Evolutionary conservation across 1,140 invertebrate genomes (phyloP).

Genomic region (Thaumetopoea pityocampa): DNA sequence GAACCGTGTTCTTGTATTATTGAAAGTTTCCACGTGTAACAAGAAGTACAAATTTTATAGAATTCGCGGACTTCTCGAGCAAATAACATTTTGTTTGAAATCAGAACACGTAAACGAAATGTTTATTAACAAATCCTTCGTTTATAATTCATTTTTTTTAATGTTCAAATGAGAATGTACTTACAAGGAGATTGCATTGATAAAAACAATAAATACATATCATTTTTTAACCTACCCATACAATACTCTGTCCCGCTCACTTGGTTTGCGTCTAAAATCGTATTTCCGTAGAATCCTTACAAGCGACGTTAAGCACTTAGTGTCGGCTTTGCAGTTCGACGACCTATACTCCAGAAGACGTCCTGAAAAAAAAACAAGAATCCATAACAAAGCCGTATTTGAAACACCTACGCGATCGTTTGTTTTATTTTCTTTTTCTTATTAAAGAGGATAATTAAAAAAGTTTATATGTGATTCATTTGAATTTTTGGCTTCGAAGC

Average conservation of each 20-base stretch:
- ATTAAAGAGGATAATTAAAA: constrained; percentile 33
- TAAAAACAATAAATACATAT: constrained; percentile 9
- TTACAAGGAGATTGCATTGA: constrained; percentile 18
- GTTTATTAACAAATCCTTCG: constrained; percentile 5
- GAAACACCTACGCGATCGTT: constrained; percentile 30
- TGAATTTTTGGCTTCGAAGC: constrained; percentile 14
- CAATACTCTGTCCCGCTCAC: constrained; percentile 35
- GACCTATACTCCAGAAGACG: constrained; percentile 54
- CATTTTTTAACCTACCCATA: constrained; percentile 2
- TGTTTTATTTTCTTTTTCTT: constrained; percentile 26
- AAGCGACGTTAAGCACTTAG: constrained; percentile 67
- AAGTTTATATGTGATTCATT: constrained; percentile 19
- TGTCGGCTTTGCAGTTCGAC: constrained; percentile 69
- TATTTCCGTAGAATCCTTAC: constrained; percentile 75
- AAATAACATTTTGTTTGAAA: constrained; percentile 9
- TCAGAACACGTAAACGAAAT: constrained; percentile 18
- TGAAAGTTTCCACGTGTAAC: constrained; percentile 35
- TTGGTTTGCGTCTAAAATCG: constrained; percentile 61
- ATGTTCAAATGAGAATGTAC: constrained; percentile 2
- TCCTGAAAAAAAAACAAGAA: constrained; percentile 56
- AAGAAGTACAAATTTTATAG: constrained; percentile 30
- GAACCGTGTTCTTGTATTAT: constrained; percentile 36
- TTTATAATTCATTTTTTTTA: constrained; percentile 23
- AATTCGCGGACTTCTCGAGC: not conserved
- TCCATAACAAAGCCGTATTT: constrained; percentile 55